Percentiles rank a stretch among this genome's conserved stretches.
Conservation (phyloP, 2,888 invertebrate genomes). For the Ophraella communa region DNA sequence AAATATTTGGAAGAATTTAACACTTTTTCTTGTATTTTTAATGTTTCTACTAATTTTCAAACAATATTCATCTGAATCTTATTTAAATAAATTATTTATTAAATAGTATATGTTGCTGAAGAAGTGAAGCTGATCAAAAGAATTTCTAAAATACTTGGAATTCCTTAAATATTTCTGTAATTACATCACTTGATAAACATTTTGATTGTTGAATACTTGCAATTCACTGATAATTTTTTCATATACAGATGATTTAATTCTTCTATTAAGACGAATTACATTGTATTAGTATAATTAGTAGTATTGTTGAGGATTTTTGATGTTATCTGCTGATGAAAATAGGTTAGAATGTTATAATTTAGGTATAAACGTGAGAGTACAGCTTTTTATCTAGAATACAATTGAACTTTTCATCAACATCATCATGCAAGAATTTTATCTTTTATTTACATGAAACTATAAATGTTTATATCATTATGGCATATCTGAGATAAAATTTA, state of each 20-base stretch:
- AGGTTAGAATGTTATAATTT: background rate
- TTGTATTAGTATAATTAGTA: background rate
- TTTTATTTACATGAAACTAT: background rate
- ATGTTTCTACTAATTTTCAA: background rate
- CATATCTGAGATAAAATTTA: background rate
- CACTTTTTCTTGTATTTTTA: background rate
- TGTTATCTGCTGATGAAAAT: background rate
- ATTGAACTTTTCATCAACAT: background rate
- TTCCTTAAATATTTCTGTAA: conserved; percentile 44
- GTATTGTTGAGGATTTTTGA: background rate
- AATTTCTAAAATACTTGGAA: conserved; percentile 32
- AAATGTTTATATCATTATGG: background rate
- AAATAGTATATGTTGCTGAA: background rate
- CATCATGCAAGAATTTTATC: background rate
- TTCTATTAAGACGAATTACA: background rate
- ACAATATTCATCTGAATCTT: background rate
- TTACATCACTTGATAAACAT: conserved; percentile 36
- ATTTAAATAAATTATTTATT: background rate
- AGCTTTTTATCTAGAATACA: too few relatives aligned
- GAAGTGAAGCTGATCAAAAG: background rate
- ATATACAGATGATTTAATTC: background rate
- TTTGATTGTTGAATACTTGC: conserved; percentile 12
- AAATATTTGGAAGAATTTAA: background rate
- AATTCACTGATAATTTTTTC: background rate
- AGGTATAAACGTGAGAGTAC: too few relatives aligned